Evolutionary conservation across 2,113 vertebrate genomes (phyloP), one percentile per base, ranked within the genome.

Genomic region (Ictalurus furcatus): DNA sequence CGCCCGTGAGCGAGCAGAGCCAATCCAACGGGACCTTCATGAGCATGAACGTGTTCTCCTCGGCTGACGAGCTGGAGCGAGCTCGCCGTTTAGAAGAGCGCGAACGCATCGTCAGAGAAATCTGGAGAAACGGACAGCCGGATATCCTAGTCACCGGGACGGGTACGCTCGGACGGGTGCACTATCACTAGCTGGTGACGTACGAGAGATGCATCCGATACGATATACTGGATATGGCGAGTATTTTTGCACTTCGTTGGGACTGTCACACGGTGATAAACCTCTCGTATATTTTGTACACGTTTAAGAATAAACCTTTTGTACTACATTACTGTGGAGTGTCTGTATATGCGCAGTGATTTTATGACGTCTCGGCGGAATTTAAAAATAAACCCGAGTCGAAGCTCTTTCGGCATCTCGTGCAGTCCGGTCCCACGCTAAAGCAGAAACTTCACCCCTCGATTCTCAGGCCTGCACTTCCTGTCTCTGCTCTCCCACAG

Each of bases 71-170:
- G 94, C 96, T 99, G 92, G 98, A 98, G 93, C 95, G 97, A 90
- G 98, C 98, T 0, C 95, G 99, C 63, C 94, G 97, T 2, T 94
- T 99, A 94, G 98, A 99, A 95, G 97, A 99, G 92, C 95, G 98
- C 0, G 98, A 99, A 82, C 94, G 98, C 28, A 99, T 99, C 91
- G 95, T 99, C 89, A 94, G 97, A 30, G 98, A 99, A 94, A 99
- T 99, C 93, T 99, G 98, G 98, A 97, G 98, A 89, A 99, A 98
- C 0, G 98, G 98, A 84, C 98, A 99, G 94, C 98, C 98, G 0
- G 98, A 99, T 93, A 94, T 99, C 85, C 95, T 99, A 90, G 96
- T 94, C 14, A 96, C 95, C 0, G 97, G 95, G 82, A 96, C 96
- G 0, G 97, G 97, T 52, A 98, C 98, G 0, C 95, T 97, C 17